Evolutionary conservation across 2,888 invertebrate genomes (phyloP).

Genomic region (Drosophila fulvimacula): DNA sequence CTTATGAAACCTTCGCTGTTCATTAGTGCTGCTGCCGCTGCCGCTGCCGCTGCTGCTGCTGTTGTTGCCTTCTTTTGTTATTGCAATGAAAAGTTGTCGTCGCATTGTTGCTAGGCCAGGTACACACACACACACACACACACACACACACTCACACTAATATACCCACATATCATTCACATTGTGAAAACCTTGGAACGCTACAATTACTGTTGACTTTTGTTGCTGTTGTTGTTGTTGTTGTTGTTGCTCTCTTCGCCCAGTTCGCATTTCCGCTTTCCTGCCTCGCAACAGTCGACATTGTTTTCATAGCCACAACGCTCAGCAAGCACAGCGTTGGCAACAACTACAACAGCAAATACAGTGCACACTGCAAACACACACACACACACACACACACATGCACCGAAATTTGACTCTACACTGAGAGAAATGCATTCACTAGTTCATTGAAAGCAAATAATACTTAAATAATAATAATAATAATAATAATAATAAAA

Average conservation of each 20-base stretch:
- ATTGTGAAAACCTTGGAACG: slow-evolving; percentile 77
- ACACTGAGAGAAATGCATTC: slow-evolving; percentile 32
- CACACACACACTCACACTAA: slow-evolving; percentile 17
- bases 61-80: slow-evolving; percentile 56
- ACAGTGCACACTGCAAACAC: slow-evolving; percentile 5
- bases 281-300: slow-evolving; percentile 68
- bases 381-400: slow-evolving; percentile 7
- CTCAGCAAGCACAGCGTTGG: slow-evolving; percentile 51
- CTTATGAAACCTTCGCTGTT: slow-evolving; percentile 75
- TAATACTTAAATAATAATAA: neutral
- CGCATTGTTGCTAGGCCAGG: slow-evolving; percentile 73
- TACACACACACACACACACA: slow-evolving; percentile 50
- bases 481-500: too few relatives aligned
- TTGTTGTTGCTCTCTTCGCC: slow-evolving; percentile 57
- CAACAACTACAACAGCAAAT: slow-evolving; percentile 52
- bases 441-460: neutral
- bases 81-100: slow-evolving; percentile 69
- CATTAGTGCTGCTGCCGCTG: slow-evolving; percentile 55
- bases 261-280: slow-evolving; percentile 77
- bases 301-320: slow-evolving; percentile 64
- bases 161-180: slow-evolving; percentile 59
- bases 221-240: slow-evolving; percentile 37
- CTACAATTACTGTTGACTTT: slow-evolving; percentile 77
- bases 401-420: neutral
- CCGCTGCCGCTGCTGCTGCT: slow-evolving; percentile 14